Evolutionary conservation across 2,797 vertebrate species (phyloP).

Genomic region (Amblyopsis hoosieri): DNA sequence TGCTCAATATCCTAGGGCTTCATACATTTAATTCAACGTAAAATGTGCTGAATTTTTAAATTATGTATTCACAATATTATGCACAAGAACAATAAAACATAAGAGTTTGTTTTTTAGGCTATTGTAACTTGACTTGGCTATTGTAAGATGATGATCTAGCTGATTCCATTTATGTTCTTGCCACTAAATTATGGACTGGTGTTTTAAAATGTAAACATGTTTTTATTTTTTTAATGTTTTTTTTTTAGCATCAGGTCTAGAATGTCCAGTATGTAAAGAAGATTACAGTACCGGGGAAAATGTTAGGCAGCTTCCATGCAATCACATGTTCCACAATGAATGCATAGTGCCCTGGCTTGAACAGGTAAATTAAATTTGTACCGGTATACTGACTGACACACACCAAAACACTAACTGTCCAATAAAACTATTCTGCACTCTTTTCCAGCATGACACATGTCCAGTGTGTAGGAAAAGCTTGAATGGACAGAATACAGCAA

Average conservation of each 20-base stretch:
- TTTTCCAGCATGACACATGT: slow-evolving; percentile 93
- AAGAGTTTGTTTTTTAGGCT: too few species aligned
- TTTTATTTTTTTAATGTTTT: slow-evolving; percentile 6
- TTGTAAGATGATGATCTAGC: too few species aligned
- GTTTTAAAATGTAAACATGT: background rate
- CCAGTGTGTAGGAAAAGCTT: slow-evolving; percentile 98
- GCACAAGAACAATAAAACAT: too few species aligned
- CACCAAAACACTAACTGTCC: background rate
- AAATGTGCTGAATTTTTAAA: too few species aligned
- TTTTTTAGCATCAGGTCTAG: slow-evolving; percentile 86
- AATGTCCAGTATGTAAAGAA: slow-evolving; percentile 98
- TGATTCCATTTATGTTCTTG: too few species aligned
- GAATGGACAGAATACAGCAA: slow-evolving; percentile 97
- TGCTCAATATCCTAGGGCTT: too few species aligned
- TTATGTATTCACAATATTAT: too few species aligned
- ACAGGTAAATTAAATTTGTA: slow-evolving; percentile 80
- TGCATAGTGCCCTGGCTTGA: slow-evolving; percentile 98
- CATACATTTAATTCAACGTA: too few species aligned
- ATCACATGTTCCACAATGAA: slow-evolving; percentile 96
- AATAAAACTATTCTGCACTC: background rate
- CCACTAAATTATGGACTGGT: background rate
- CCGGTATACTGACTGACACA: background rate
- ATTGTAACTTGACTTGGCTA: too few species aligned
- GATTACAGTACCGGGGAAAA: slow-evolving; percentile 92
- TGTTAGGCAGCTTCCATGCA: slow-evolving; percentile 95